Conservation (phyloP, 1,140 invertebrate species). For the Tetramorium simillimum region DNA sequence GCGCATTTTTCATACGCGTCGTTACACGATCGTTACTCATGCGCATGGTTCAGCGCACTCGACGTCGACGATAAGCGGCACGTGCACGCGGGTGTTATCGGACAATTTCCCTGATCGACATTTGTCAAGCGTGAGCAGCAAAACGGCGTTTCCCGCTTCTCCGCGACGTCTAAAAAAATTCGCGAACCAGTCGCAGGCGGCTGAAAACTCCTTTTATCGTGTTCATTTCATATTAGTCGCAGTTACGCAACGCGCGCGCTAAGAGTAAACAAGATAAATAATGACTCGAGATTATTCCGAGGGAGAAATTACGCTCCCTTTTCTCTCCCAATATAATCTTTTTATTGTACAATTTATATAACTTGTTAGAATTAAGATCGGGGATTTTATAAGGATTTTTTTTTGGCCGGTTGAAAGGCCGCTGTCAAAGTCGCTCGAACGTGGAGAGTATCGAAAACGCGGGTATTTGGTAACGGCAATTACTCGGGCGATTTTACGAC, state of each 20-base stretch:
- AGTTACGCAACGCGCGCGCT: not conserved
- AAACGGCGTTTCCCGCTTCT: not conserved
- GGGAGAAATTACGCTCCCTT: not conserved
- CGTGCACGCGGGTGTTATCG: conserved; percentile 10
- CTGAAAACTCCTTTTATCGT: not conserved
- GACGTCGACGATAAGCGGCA: conserved; percentile 13
- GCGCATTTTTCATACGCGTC: not conserved
- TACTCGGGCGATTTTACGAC: conserved; percentile 48
- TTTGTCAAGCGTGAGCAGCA: conserved; percentile 15
- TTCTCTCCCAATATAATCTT: not conserved
- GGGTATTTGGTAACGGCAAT: not conserved
- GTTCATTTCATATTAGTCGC: not conserved
- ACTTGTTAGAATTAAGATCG: not conserved
- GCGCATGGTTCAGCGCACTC: conserved; percentile 36
- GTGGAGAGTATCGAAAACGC: not conserved
- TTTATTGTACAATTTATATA: not conserved
- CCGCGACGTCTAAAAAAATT: conserved; percentile 4
- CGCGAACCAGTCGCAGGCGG: not conserved
- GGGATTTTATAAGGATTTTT: not conserved
- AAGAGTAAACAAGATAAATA: not conserved
- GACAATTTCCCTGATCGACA: conserved; percentile 33
- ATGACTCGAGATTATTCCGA: not conserved
- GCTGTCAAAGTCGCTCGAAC: not conserved
- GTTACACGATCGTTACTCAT: conserved; percentile 34
- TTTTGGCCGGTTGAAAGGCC: not conserved